Conservation (phyloP, 2,888 invertebrate species). For the Nezara viridula region DNA sequence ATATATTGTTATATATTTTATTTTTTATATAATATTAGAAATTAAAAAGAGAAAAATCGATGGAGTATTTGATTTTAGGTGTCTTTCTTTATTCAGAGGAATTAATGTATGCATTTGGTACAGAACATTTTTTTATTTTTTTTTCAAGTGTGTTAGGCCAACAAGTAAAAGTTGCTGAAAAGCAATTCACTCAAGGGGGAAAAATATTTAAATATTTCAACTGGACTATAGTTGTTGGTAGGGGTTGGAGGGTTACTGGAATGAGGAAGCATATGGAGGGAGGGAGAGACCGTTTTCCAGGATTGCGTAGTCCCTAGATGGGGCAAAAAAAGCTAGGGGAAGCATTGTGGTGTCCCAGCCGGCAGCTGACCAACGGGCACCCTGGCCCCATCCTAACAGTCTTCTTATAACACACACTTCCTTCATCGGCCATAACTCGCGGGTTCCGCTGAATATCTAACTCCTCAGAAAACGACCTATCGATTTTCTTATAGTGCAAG, state of each 20-base stretch:
- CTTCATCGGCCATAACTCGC: background rate
- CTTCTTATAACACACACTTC: conserved; percentile 17
- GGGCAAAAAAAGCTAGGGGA: conserved; percentile 53
- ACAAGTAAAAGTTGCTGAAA: background rate
- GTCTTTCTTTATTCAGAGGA: background rate
- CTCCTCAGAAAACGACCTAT: background rate
- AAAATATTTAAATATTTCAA: conserved; percentile 44
- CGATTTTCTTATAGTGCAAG: background rate
- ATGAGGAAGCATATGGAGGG: conserved; percentile 50
- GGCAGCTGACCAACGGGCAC: conserved; percentile 54
- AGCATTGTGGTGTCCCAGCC: conserved; percentile 51
- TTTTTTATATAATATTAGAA: too few relatives aligned
- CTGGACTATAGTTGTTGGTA: conserved; percentile 30
- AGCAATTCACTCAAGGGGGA: background rate
- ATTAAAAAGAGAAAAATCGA: too few relatives aligned
- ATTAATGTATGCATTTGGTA: background rate
- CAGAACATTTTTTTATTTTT: background rate
- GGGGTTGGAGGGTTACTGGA: conserved; percentile 45
- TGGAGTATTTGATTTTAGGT: too few relatives aligned
- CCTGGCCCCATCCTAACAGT: conserved; percentile 15
- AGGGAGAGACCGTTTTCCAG: conserved; percentile 48
- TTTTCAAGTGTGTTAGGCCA: background rate
- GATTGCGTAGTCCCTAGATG: conserved; percentile 51
- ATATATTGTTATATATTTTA: too few relatives aligned
- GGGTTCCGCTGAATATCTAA: background rate